Percentiles rank a stretch among this genome's conserved stretches.
Evolutionary conservation across 30 jellyfish, hydroid and myxozoan genomes (phyloP).

Genomic region (Hydractinia symbiolongicarpus): DNA sequence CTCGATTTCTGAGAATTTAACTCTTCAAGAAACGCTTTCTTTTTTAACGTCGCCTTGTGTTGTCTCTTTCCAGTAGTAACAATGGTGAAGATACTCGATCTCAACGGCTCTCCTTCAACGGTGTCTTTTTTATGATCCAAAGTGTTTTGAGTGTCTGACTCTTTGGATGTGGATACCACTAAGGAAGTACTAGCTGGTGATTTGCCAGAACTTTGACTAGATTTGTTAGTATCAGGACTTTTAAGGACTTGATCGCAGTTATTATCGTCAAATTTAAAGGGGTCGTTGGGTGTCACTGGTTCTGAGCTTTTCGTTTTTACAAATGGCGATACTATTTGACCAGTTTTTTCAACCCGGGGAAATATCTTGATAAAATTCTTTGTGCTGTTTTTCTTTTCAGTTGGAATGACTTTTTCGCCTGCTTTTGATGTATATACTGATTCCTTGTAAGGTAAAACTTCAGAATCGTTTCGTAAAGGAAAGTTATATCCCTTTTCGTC

Average conservation of each 20-base stretch:
- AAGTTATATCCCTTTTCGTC: too few relatives aligned
- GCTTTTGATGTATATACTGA: too few relatives aligned
- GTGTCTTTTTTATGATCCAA: not conserved
- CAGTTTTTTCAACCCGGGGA: too few relatives aligned
- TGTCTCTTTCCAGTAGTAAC: constrained; percentile 11
- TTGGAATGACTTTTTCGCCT: too few relatives aligned
- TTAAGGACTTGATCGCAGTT: not conserved
- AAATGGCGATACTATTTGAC: too few relatives aligned
- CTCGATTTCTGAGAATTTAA: not conserved
- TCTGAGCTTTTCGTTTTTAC: too few relatives aligned
- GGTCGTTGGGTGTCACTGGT: not conserved
- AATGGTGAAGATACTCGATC: not conserved
- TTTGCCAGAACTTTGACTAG: not conserved
- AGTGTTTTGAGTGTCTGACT: not conserved
- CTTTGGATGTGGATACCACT: not conserved
- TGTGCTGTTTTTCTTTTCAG: too few relatives aligned
- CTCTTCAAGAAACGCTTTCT: constrained; percentile 25
- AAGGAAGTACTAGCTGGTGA: not conserved
- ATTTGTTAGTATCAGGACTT: not conserved
- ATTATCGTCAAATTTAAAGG: not conserved
- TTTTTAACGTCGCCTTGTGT: constrained; percentile 25
- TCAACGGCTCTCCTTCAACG: not conserved
- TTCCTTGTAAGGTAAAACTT: too few relatives aligned
- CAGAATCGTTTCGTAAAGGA: too few relatives aligned
- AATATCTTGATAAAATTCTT: too few relatives aligned